Evolutionary conservation across 2,797 vertebrate genomes (phyloP).

Genomic region (Odontamblyopus rebecca): DNA sequence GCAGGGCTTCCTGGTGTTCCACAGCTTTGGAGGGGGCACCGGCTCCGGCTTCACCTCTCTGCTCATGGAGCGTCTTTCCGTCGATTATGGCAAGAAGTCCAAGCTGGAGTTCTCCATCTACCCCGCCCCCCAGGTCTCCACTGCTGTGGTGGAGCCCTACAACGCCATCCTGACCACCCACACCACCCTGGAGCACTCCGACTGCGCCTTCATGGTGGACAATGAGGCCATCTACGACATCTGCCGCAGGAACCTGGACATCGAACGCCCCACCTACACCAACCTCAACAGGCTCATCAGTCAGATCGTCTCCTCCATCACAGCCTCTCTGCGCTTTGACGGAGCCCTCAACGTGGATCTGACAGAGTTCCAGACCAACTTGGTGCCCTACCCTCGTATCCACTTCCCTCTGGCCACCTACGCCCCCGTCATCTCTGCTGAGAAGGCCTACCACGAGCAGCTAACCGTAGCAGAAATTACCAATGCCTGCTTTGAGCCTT

Average conservation of each 20-base stretch:
- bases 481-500: conserved; percentile 68
- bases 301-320: conserved; percentile 50
- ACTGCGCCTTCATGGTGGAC: too few relatives aligned
- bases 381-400: conserved; percentile 59
- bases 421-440: conserved; percentile 1
- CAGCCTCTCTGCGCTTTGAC: conserved; percentile 48
- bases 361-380: conserved; percentile 63
- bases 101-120: too few relatives aligned
- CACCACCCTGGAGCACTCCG: too few relatives aligned
- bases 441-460: conserved; percentile 27
- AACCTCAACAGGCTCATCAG: conserved; percentile 43
- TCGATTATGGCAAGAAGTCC: too few relatives aligned
- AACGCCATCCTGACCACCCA: too few relatives aligned
- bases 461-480: conserved; percentile 70
- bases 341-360: conserved; percentile 49
- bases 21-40: too few relatives aligned
- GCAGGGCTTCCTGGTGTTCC: too few relatives aligned
- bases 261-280: conserved; percentile 39
- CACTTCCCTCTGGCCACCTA: conserved; percentile 50
- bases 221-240: not conserved
- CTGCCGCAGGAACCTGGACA: conserved; percentile 37
- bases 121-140: too few relatives aligned
- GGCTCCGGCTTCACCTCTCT: too few relatives aligned
- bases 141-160: too few relatives aligned
- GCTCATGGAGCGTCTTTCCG: too few relatives aligned